Evolutionary conservation across 2,113 vertebrate genomes (phyloP).

Genomic region (Bubo blakistoni): DNA sequence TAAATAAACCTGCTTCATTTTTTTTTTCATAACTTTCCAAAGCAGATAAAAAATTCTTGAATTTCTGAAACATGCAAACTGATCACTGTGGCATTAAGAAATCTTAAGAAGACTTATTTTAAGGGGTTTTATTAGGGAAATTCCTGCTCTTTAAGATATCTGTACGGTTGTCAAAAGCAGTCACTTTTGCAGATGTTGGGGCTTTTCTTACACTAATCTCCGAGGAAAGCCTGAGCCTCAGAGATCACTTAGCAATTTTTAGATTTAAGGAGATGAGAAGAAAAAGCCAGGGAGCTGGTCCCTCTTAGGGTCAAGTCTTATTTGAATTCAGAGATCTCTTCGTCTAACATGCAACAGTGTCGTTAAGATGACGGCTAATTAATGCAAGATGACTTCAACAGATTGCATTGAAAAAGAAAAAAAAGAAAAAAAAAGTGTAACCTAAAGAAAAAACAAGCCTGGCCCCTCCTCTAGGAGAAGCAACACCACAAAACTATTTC

Average conservation of each 20-base stretch:
- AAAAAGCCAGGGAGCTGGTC: slow-evolving; percentile 70
- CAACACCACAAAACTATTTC: background rate
- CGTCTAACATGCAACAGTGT: slow-evolving; percentile 64
- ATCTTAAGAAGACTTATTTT: slow-evolving; percentile 79
- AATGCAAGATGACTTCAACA: slow-evolving; percentile 69
- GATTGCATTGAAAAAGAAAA: slow-evolving; percentile 48
- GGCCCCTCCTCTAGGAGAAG: background rate
- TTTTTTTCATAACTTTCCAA: slow-evolving; percentile 71
- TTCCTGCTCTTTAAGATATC: slow-evolving; percentile 77
- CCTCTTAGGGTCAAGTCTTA: slow-evolving; percentile 71
- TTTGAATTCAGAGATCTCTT: slow-evolving; percentile 72
- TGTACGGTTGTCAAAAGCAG: slow-evolving; percentile 77
- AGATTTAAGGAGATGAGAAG: slow-evolving; percentile 78
- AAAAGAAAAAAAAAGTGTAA: background rate
- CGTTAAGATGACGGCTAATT: slow-evolving; percentile 67
- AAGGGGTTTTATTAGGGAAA: slow-evolving; percentile 76
- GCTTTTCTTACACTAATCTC: slow-evolving; percentile 79
- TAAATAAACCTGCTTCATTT: slow-evolving; percentile 71
- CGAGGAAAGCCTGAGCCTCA: slow-evolving; percentile 75
- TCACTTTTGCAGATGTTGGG: slow-evolving; percentile 77
- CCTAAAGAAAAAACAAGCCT: slow-evolving; percentile 3
- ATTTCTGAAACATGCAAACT: slow-evolving; percentile 77
- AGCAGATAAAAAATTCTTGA: slow-evolving; percentile 74
- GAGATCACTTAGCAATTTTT: slow-evolving; percentile 79
- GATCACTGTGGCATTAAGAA: slow-evolving; percentile 76